Base-by-base conservation (phyloP, 2,888 invertebrate species). In the Synergus gifuensis region DNA sequence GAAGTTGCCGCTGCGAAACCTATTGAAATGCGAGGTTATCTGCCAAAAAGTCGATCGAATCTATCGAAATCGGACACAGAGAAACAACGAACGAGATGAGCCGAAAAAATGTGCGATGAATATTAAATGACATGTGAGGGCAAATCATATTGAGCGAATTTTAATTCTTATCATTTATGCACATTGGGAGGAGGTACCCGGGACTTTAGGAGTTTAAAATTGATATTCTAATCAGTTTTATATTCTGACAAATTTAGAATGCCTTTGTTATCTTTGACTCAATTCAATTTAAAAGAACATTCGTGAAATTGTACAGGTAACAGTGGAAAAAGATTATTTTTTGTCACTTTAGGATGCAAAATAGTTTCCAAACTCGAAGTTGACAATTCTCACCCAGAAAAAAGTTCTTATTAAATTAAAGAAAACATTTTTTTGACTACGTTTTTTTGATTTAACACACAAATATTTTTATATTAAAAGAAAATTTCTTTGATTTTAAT, bases 31-130 rank as follows among this genome's bases (percentile, higher is more conserved):
- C 28, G 62, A 76, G 77, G 76, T 73, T 77, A 66, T 81, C 82
- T 69, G 84, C 79, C 83, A 82, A 84, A 87, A 89, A 87, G 85
- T 86, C 86, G 87, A 89, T 88, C 86, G 86, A 86, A 87, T 85
- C 83, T 82, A 79, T 87, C 83, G 78, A 83, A 82, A 78, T 79
- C 76, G 60, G 44, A 54, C 42, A 49, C 76, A 44, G n/a, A n/a
- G n/a, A n/a, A n/a, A n/a, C n/a, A n/a, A n/a, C n/a, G n/a, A n/a
- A n/a, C n/a, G n/a, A n/a, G n/a, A n/a, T n/a, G 54, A 76, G 49
- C 49, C 18, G 58, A 78, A 81, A 82, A 79, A 9, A 73, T 44
- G 40, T n/a, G 1, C 14, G 16, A 46, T 36, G 16, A 36, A 49
- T 54, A 76, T 54, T 64, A 54, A 49, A 73, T 54, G 49, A 14